Conservation (phyloP, 2,113 vertebrate genomes). For the Laticauda laticaudata region DNA sequence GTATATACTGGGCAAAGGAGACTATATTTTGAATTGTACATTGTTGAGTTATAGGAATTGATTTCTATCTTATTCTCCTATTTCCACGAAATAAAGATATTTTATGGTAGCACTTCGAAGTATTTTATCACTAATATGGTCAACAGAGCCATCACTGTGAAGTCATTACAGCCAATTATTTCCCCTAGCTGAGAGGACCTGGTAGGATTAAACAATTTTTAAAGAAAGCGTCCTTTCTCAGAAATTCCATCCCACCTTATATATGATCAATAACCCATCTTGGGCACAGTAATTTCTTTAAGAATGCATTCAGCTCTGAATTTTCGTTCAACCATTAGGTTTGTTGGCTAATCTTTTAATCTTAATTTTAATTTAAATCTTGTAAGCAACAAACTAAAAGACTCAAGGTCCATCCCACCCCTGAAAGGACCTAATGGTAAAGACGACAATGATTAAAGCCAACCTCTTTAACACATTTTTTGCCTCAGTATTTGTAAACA, state of each 20-base stretch:
- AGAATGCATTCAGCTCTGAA: neutral
- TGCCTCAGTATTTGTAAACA: too few relatives aligned
- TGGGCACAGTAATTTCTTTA: constrained; percentile 38
- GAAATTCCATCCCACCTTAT: constrained; percentile 47
- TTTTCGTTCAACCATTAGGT: neutral
- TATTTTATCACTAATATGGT: constrained; percentile 55
- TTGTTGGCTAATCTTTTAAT: neutral
- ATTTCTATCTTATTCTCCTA: constrained; percentile 78
- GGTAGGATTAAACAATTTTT: constrained; percentile 59
- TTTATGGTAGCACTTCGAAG: constrained; percentile 64
- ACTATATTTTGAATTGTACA: constrained; percentile 64
- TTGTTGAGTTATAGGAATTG: constrained; percentile 70
- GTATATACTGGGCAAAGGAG: constrained; percentile 71
- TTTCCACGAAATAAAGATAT: constrained; percentile 80
- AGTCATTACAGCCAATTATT: constrained; percentile 59
- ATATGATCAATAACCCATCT: constrained; percentile 58
- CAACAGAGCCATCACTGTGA: constrained; percentile 44
- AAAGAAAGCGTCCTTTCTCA: constrained; percentile 41
- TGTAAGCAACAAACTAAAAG: too few relatives aligned
- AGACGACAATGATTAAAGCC: too few relatives aligned
- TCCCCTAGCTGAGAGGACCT: constrained; percentile 40
- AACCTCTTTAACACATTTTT: too few relatives aligned
- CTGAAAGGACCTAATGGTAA: too few relatives aligned
- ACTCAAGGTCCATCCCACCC: too few relatives aligned
- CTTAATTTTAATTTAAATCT: too few relatives aligned